A percentile compares a stretch with the other conserved stretches of the same genome.
phyloP scores from a whole-genome alignment of 2,888 invertebrate genomes.

The Eudemis profundana region DNA sequence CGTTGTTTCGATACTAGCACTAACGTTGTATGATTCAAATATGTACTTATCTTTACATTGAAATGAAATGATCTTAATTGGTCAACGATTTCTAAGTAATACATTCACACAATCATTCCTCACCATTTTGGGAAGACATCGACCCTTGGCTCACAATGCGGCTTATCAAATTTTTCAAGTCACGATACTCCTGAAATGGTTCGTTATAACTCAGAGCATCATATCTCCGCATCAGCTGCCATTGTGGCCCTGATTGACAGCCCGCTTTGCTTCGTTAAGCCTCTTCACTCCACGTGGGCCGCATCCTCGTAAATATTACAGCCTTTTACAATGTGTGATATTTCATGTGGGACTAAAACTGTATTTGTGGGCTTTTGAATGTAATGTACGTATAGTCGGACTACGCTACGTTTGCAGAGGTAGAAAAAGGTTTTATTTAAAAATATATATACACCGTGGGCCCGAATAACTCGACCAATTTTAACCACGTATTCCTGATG shows the following conservation, averaged over 20 bases:
- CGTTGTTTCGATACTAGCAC: too few relatives aligned
- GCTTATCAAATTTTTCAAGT: conserved; percentile 23
- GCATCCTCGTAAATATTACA: conserved; percentile 61
- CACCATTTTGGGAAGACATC: conserved; percentile 16
- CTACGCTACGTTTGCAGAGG: too few relatives aligned
- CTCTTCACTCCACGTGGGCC: conserved; percentile 68
- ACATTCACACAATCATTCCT: neutral
- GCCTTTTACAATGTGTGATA: conserved; percentile 69
- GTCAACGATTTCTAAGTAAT: neutral
- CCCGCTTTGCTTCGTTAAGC: conserved; percentile 69
- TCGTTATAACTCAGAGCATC: conserved; percentile 33
- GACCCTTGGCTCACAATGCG: conserved; percentile 19
- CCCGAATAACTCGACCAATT: too few relatives aligned
- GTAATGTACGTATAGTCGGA: too few relatives aligned
- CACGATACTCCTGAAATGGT: conserved; percentile 33
- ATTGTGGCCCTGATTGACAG: conserved; percentile 66
- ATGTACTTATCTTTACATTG: conserved; percentile 28
- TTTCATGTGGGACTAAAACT: conserved; percentile 56
- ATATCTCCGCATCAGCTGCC: conserved; percentile 31
- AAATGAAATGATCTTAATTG: conserved; percentile 18
- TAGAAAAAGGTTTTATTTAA: too few relatives aligned
- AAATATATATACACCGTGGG: too few relatives aligned
- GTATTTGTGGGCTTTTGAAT: conserved; percentile 21
- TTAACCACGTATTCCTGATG: too few relatives aligned
- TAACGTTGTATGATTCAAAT: too few relatives aligned